Conservation (phyloP, 92 coral and sea anemone genomes). For the Epizoanthus rinbou region DNA sequence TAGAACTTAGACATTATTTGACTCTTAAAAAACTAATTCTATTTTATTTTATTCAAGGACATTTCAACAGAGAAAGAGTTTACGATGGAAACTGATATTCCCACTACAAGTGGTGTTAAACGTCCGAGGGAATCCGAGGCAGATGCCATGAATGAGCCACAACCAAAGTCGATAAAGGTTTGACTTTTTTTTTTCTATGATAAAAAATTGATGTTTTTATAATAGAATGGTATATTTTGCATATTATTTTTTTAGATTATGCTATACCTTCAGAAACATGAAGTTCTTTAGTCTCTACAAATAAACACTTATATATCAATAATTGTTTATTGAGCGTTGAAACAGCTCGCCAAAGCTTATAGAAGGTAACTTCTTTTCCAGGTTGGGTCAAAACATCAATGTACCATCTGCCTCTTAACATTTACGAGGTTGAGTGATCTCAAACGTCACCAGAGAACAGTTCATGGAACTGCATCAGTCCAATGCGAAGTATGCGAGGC, state of each 20-base stretch:
- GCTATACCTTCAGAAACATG: background rate
- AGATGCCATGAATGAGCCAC: background rate
- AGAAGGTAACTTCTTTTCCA: background rate
- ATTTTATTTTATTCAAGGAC: background rate
- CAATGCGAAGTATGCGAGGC: background rate
- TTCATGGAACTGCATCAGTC: background rate
- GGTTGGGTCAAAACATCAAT: no score
- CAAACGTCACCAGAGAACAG: background rate
- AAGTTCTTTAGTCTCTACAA: constrained; percentile 7
- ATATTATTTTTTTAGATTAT: background rate
- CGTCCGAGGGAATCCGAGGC: constrained; percentile 3
- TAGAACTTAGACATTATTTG: no score
- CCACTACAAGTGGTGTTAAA: background rate
- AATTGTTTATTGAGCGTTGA: constrained; percentile 29
- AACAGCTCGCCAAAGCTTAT: constrained; percentile 24
- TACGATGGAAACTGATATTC: background rate
- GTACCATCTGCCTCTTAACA: background rate
- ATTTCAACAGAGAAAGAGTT: background rate
- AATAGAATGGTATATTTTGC: constrained; percentile 17
- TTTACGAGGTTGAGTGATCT: background rate
- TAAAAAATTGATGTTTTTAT: background rate
- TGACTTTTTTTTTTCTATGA: constrained; percentile 3
- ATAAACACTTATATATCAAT: constrained; percentile 24
- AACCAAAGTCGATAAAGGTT: background rate
- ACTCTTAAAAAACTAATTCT: constrained; percentile 26